Evolutionary conservation across 2,113 vertebrate species (phyloP).

Genomic region (Odocoileus hemionus): DNA sequence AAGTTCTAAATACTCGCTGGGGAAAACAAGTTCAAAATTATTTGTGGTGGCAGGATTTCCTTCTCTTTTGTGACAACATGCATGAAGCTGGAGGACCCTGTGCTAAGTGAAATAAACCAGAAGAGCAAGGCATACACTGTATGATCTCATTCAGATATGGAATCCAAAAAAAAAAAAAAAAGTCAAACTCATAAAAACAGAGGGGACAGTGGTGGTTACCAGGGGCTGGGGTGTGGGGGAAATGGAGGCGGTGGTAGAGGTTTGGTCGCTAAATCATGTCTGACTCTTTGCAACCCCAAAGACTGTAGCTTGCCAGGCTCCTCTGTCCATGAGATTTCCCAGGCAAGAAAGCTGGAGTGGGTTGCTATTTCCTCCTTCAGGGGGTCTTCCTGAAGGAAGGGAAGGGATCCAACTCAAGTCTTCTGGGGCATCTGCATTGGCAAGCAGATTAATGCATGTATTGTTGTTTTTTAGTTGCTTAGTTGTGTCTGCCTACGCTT

Average conservation of each 20-base stretch:
- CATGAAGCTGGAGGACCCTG: not conserved
- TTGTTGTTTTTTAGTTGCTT: fast-evolving
- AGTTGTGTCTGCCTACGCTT: not conserved
- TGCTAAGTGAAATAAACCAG: not conserved
- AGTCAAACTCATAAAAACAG: not conserved
- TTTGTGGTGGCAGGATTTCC: not conserved
- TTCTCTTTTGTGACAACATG: not conserved
- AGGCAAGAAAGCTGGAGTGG: not conserved
- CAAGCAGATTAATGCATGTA: not conserved
- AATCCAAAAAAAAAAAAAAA: not conserved
- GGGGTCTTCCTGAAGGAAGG: not conserved
- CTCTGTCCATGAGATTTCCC: not conserved
- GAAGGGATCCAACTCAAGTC: not conserved
- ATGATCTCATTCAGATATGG: not conserved
- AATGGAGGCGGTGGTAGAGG: not conserved
- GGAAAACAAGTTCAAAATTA: not conserved
- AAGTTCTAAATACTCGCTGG: not conserved
- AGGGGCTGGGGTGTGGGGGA: not conserved
- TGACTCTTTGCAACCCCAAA: not conserved
- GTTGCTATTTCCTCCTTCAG: not conserved
- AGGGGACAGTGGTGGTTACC: not conserved
- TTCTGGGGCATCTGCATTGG: not conserved
- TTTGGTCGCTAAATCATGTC: not conserved
- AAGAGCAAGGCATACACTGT: not conserved
- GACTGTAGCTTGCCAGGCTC: not conserved